Evolutionary conservation across 2,113 vertebrate genomes (phyloP).

Genomic region (Dipodomys stephensi): DNA sequence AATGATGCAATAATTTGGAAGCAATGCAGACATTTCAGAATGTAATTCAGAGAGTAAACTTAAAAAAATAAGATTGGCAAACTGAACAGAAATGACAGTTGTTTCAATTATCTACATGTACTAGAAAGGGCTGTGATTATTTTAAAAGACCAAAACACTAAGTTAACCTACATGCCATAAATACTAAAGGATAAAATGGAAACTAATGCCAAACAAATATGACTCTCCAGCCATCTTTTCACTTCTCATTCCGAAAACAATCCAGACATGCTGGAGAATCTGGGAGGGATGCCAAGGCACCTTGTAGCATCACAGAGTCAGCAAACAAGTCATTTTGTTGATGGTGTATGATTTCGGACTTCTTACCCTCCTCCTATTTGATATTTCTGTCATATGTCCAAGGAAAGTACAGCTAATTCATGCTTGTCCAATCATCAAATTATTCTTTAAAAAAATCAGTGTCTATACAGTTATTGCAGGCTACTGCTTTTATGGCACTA

Average conservation of each 20-base stretch:
- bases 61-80: slow-evolving; percentile 6
- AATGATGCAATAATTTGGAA: not conserved
- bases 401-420: slow-evolving; percentile 25
- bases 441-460: slow-evolving; percentile 4
- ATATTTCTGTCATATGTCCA: slow-evolving; percentile 11
- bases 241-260: slow-evolving; percentile 23
- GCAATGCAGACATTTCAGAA: not conserved
- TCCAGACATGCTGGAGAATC: not conserved
- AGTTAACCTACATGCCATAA: not conserved
- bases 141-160: not conserved
- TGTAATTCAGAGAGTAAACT: not conserved
- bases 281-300: not conserved
- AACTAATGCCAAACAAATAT: not conserved
- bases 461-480: not conserved
- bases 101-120: not conserved
- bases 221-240: not conserved
- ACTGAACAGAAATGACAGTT: not conserved
- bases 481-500: not conserved
- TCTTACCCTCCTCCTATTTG: not conserved
- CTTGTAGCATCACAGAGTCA: not conserved
- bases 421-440: not conserved
- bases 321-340: slow-evolving; percentile 10
- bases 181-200: not conserved
- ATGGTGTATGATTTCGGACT: slow-evolving; percentile 40
- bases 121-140: not conserved